Conservation (phyloP, 1,140 invertebrate species). For the Polyergus mexicanus region DNA sequence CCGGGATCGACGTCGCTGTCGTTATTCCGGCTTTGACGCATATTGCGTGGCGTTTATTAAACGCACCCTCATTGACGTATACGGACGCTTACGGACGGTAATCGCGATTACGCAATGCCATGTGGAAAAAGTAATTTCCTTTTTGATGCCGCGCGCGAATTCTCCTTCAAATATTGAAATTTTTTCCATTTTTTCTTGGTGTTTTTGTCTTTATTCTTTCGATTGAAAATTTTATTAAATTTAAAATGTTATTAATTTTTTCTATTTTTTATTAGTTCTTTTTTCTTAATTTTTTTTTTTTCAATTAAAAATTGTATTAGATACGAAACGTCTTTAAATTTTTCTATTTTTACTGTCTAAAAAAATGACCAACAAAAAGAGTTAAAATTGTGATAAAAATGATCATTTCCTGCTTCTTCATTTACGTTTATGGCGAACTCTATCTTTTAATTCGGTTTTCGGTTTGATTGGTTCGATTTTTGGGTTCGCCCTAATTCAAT, state of each 20-base stretch:
- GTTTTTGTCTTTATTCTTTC: background rate
- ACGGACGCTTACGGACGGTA: slow-evolving; percentile 26
- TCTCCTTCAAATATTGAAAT: background rate
- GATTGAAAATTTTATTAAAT: background rate
- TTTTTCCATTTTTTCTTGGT: background rate
- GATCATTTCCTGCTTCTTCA: background rate
- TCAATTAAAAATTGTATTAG: background rate
- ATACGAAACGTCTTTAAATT: background rate
- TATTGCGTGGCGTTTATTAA: slow-evolving; percentile 38
- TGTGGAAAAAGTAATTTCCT: slow-evolving; percentile 4
- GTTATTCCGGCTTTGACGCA: slow-evolving; percentile 40
- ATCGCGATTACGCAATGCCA: slow-evolving; percentile 15
- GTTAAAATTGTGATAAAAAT: background rate
- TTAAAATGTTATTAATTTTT: background rate
- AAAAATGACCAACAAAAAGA: too few relatives aligned
- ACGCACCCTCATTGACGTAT: slow-evolving; percentile 40
- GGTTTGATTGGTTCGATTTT: slow-evolving; percentile 81
- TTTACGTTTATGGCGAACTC: slow-evolving; percentile 17
- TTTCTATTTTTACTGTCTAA: too few relatives aligned
- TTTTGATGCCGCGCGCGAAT: background rate
- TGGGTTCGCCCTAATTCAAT: slow-evolving; percentile 80
- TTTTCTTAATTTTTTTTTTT: background rate
- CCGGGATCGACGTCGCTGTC: slow-evolving; percentile 26
- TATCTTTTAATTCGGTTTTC: slow-evolving; percentile 52
- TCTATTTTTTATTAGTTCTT: background rate